Evolutionary conservation across 1,140 invertebrate species (phyloP), one percentile per base, ranked within the genome.

Genomic region (Cryptotermes secundus): DNA sequence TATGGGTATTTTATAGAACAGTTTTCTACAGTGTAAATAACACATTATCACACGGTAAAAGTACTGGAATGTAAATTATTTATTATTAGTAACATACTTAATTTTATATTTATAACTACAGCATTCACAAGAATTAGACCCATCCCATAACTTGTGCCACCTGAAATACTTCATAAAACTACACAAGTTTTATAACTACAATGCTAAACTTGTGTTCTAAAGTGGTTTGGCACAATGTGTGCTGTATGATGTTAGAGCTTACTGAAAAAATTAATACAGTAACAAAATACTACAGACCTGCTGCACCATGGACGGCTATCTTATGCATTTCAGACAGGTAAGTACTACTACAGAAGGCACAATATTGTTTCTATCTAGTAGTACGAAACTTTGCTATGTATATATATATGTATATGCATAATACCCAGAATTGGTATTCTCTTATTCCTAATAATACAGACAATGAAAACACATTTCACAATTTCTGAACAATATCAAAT

Each of bases 401-500:
- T 72, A n/a, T 72, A 6, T 59, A 59, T 59, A 16, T 24, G 24
- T n/a, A 19, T 72, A 72, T n/a, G 59, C 12, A 14, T 72, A 72
- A 14, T 72, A 72, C 59, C 22, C 45, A 49, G 16, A 49, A 49
- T 19, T 49, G 45, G 45, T 3, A 3, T 14, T 59, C 53, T 31
- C 59, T 72, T 72, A 31, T 72, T 9, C 59, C 9, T 72, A 31
- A 10, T 72, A 72, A 31, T 31, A 72, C n/a, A 72, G n/a, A 72
- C 59, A 42, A 0, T 42, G 38, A 31, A 42, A 42, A 82, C 19
- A 22, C 36, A 45, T 45, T 38, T 36, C 92, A 96, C 86, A 96
- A 92, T 90, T 97, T 96, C 89, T 98, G 96, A 86, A 98, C 95
- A 88, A 97, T 97, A 88, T 97, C 96, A 88, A 96, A 97, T 91